A percentile compares a stretch with the other conserved stretches of the same genome.
These are phyloP conservation scores for Epirrita christyi DNA, from an alignment of 2,888 invertebrate genomes.

Conservation along the genomic window DNA sequence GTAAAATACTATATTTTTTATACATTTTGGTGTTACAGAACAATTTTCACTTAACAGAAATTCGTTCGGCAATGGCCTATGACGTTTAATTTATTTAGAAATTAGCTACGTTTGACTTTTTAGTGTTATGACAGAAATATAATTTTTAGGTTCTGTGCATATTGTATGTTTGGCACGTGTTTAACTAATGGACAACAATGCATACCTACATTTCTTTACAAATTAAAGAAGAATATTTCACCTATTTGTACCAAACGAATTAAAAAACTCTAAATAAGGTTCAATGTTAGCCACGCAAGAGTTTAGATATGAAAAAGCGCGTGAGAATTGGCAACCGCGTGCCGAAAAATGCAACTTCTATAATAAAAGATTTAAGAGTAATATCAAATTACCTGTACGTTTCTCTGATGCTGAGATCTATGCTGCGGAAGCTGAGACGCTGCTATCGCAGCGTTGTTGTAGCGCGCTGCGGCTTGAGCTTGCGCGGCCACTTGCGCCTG, in stretches of 20 bases:
- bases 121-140: no score
- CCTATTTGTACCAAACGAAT: background rate
- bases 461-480: constrained; percentile 76
- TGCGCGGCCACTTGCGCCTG: constrained; percentile 78
- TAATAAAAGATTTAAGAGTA: background rate
- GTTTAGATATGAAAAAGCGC: background rate
- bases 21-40: background rate
- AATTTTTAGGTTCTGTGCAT: no score
- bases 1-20: no score
- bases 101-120: background rate
- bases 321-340: background rate
- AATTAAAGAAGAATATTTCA: no score
- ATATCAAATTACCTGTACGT: constrained; percentile 60
- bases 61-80: background rate
- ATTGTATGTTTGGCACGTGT: no score
- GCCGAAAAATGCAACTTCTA: background rate
- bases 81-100: background rate
- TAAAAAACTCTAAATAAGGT: no score
- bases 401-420: constrained; percentile 70
- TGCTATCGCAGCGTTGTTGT: constrained; percentile 70
- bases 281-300: background rate
- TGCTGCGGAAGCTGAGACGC: constrained; percentile 70
- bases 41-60: background rate
- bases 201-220: no score
- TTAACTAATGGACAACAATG: no score